phyloP scores from a whole-genome alignment of 2,113 vertebrate species.

The Urocolius indicus region DNA sequence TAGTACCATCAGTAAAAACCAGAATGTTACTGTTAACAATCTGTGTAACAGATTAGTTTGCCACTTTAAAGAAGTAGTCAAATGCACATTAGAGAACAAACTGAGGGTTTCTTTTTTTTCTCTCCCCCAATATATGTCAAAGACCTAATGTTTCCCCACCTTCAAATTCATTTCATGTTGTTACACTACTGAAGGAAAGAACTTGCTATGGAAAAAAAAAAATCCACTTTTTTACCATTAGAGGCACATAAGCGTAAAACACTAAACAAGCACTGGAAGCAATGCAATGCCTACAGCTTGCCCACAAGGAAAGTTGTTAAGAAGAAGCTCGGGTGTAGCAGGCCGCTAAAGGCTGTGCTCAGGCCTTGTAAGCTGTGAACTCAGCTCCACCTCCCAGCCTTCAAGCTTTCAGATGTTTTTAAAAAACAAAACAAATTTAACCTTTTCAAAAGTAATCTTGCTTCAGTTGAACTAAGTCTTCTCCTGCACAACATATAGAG shows the following conservation, averaged over 20 bases:
- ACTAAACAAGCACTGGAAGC: background rate
- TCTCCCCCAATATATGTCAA: background rate
- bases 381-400: background rate
- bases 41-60: background rate
- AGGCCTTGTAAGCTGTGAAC: background rate
- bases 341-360: background rate
- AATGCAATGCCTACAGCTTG: background rate
- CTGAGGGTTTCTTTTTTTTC: background rate
- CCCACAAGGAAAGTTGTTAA: background rate
- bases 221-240: background rate
- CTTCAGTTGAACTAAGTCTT: background rate
- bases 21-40: background rate
- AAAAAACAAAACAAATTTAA: background rate
- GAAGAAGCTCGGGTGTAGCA: background rate
- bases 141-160: background rate
- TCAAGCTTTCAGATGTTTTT: background rate
- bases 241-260: background rate
- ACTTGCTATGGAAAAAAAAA: background rate
- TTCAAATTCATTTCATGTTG: background rate
- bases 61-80: background rate
- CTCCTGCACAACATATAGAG: background rate
- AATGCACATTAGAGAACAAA: background rate
- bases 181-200: background rate
- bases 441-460: conserved; percentile 38
- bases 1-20: background rate